A percentile compares a stretch with the other conserved stretches of the same genome.
Evolutionary conservation across 2,113 vertebrate genomes (phyloP).

Genomic region (Rhizomys pruinosus): DNA sequence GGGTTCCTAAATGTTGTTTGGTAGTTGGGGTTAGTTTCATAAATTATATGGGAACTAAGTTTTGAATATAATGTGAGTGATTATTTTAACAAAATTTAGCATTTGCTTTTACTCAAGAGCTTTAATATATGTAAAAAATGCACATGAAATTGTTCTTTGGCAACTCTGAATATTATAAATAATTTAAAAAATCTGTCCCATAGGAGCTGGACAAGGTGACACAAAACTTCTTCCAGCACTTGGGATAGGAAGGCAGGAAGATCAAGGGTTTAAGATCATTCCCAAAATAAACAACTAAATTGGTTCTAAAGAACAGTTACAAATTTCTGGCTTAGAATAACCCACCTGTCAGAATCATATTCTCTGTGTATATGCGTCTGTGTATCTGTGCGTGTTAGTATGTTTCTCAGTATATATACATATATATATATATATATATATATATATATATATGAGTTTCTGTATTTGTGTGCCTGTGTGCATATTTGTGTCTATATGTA

Average conservation of each 20-base stretch:
- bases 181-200: neutral
- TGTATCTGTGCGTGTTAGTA: neutral
- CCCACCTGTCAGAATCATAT: neutral
- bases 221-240: too few relatives aligned
- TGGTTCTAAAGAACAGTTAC: neutral
- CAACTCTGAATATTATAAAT: neutral
- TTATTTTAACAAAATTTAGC: neutral
- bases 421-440: neutral
- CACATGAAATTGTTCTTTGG: neutral
- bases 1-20: neutral
- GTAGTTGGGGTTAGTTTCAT: slow-evolving; percentile 23
- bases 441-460: neutral
- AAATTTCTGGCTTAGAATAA: slow-evolving; percentile 8
- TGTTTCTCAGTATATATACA: neutral
- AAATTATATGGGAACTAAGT: neutral
- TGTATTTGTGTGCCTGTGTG: neutral
- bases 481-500: neutral
- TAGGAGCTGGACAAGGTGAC: accelerated
- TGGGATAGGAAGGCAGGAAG: too few relatives aligned
- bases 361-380: neutral
- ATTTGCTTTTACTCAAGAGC: neutral
- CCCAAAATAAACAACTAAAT: neutral
- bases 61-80: neutral
- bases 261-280: neutral
- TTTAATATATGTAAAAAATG: neutral